Conservation (phyloP, 2,113 vertebrate species). For the Fregetta grallaria region DNA sequence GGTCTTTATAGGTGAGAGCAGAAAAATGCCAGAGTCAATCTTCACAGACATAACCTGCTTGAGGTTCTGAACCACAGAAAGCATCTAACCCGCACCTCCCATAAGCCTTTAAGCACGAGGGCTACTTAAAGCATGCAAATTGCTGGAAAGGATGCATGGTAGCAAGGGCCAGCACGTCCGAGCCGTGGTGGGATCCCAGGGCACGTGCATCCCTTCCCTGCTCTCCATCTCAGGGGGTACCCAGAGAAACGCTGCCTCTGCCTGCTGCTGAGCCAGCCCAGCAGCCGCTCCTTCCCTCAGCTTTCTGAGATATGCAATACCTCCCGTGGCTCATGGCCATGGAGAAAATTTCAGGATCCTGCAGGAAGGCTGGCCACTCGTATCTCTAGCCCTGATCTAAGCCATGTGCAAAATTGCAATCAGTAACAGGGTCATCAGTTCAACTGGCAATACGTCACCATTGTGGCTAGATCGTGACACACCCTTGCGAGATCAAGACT, state of each 20-base stretch:
- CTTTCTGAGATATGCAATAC: background rate
- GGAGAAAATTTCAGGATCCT: background rate
- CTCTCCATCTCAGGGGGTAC: background rate
- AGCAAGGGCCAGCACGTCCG: rapidly evolving
- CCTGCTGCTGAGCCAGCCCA: background rate
- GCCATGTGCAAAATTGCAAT: background rate
- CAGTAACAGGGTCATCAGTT: background rate
- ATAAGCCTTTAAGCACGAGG: background rate
- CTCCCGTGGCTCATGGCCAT: background rate
- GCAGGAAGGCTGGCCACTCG: background rate
- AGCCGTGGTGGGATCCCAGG: background rate
- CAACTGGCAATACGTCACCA: background rate
- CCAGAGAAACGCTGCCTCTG: background rate
- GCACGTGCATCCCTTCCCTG: background rate
- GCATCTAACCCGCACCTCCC: background rate
- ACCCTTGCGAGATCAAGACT: background rate
- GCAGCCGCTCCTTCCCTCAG: background rate
- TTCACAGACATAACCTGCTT: background rate
- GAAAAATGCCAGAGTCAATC: rapidly evolving
- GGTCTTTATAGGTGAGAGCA: background rate
- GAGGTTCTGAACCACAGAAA: background rate
- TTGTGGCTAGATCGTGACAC: background rate
- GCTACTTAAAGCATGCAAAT: background rate
- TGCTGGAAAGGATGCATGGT: background rate
- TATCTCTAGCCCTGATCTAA: background rate